Base-by-base conservation (phyloP, 2,797 vertebrate species). In the Gallirallus australis region DNA sequence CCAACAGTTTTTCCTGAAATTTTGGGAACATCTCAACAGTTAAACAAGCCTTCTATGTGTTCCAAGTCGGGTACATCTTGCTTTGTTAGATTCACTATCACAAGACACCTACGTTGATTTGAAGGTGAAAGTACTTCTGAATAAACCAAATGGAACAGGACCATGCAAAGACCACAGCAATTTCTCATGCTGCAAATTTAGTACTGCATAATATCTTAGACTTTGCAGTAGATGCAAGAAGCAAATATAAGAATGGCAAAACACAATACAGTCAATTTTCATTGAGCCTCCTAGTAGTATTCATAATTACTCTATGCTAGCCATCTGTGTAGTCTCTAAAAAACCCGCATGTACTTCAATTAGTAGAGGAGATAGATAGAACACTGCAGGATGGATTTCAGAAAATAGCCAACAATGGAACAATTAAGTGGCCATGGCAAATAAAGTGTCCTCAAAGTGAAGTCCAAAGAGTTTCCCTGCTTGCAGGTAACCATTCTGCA, bases 41-140 rank as follows among this genome's bases (percentile, higher is more conserved):
- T 80, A 86, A 45, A 19, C 12, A 84, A 89, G 31, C 16, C 14
- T 90, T 91, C 31, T n/a, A 52, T 15, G 8, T 5, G 7, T 16
- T 65, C 82, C 50, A 65, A 54, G 54, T 48, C n/a, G 27, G 14
- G 2, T 30, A 50, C 48, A 50, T 42, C 53, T 63, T 64, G 19
- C 23, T 81, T 72, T 50, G 11, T 47, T 60, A 72, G 14, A 25
- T 45, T 84, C 39, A 69, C 19, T 33, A 42, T 31, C 18, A 35
- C 7, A 23, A 86, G 89, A 64, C 10, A 56, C 21, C 20, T 0
- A 31, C 0, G 0, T 11, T n/a, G 35, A 60, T 63, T 89, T 54
- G n/a, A 85, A 85, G 17, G 80, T 0, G 10, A 3, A 84, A 89
- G 31, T 24, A 85, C 48, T 77, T 87, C 39, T 37, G 30, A 3